Base-by-base conservation (phyloP, 2,888 invertebrate species). In the Hybos culiciformis region DNA sequence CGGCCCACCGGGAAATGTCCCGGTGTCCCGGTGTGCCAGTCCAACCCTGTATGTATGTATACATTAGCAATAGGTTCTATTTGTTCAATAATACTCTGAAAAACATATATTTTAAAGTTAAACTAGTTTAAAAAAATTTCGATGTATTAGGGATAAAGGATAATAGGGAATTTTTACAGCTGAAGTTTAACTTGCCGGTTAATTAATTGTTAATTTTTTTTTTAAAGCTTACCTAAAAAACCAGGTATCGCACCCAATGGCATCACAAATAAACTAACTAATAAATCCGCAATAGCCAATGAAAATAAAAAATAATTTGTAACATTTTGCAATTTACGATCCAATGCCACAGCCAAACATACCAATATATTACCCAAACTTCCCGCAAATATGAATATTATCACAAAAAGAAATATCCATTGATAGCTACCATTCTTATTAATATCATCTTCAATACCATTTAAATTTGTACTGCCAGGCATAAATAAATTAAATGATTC, bases 251-350 rank as follows among this genome's bases (percentile, higher is more conserved):
- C 91, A 46, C 90, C 90, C 63, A 93, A 74, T 4, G 94, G 94
- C 94, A 96, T 96, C 44, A 94, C 94, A 59, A 93, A 83, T 49
- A 91, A 68, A 58, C 90, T 91, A 59, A 94, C 93, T 48, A 94
- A 72, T 45, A 94, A 72, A 70, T 96, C 94, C 41, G 94, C 93
- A 42, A 93, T 83, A 36, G 93, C 92, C 62, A 96, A 68, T 18
- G 93, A 93, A 55, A 93, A 73, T 48, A 94, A 73, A 66, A 94
- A 94, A 69, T 93, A 93, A 70, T 94, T 96, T 50, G 94, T 94
- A 51, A 91, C 87, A 67, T 91, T 94, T 68, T 94, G 93, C 48
- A 94, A 70, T 55, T 85, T 75, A 48, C 85, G 78, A 70, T 96
- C 94, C 58, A 90, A 71, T 48, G 83, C 82, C 53, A 96, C 90